Evolutionary conservation across 2,797 vertebrate genomes (phyloP), one percentile per base, ranked within the genome.

Genomic region (Rallus crepitans): DNA sequence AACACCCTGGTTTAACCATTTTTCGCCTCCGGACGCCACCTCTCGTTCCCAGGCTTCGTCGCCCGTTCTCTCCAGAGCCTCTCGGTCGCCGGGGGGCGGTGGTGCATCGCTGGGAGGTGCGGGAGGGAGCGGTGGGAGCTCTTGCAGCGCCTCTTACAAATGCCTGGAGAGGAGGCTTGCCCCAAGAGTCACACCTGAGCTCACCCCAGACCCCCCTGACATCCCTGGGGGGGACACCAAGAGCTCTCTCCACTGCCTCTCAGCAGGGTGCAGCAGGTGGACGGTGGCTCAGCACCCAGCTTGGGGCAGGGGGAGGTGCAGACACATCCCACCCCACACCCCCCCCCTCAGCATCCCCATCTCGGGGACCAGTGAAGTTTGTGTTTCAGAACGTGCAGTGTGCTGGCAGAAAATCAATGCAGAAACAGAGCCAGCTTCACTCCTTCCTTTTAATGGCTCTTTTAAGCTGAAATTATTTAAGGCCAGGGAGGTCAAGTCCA

Each of bases 391-490:
- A 82, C 73, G 90, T 11, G 14, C n/a, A 24, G 76, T 0, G 13
- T 61, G 73, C 63, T 64, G 97, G 86, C 97, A 97, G 94, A 40
- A 96, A 97, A 97, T 96, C 96, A 48, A 80, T 95, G 93, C 86
- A 94, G 96, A 97, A 87, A 88, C 91, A 92, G 9, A 82, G 77
- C 80, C 68, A 52, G 90, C 85, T 78, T 70, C 40, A n/a, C 90
- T 81, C n/a, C 86, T 50, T 87, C 59, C 80, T 76, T 89, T 86
- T 94, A 96, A 95, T 55, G 80, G 81, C 90, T 92, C 92, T 86
- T 96, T 93, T 87, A 95, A 95, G 96, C 93, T 75, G 92, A 85
- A 94, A 95, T 97, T 95, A 97, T 97, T 84, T 83, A 78, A 93
- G 97, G 87, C 79, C 85, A 45, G 39, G 8, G 39, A 83, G 96